Evolutionary conservation across 2,888 invertebrate species (phyloP), one percentile per base, ranked within the genome.

Genomic region (Dicyrtomina minuta): DNA sequence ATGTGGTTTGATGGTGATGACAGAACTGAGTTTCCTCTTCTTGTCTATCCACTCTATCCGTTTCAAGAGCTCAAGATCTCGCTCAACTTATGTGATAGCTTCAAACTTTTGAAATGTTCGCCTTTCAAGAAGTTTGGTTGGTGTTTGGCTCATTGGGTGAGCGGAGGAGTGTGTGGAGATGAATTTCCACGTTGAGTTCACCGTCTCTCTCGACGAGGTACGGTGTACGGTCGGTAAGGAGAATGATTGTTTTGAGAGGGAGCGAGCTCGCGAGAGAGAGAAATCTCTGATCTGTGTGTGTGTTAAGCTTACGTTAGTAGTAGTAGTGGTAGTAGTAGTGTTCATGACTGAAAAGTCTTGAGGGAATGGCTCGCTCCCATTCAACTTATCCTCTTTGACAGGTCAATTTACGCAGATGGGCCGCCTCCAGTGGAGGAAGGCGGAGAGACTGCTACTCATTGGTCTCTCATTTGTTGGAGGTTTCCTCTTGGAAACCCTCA

Each of bases 341-440:
- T 51, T 51, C 4, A 33, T 33, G 33, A 33, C 4, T 33, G 51
- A 51, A 20, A 51, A 51, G 51, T 51, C 51, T 51, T 51, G 66
- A 49, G 56, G 66, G 58, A 58, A 59, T 49, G 46, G 59, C 53
- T 51, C 26, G 27, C 58, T 49, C 55, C 66, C 66, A 66, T 66
- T 66, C 67, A 67, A 58, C 59, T 67, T 67, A 67, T 43, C 73
- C 74, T 66, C 76, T 78, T 76, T 78, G 78, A 78, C 78, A 78
- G 77, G 77, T 78, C 78, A 77, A 78, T 78, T 78, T 75, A 74
- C 73, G 70, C 70, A 72, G 74, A 72, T 70, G 75, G 77, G 75
- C 75, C 76, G 76, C 78, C 78, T 75, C 75, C 75, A 70, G 71
- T 73, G 66, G 70, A 74, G 75, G 66, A 70, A 72, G 78, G 77